These are phyloP conservation scores for Propsilocerus akamusi DNA, from an alignment of 1,140 invertebrate species.

Conservation along the genomic window DNA sequence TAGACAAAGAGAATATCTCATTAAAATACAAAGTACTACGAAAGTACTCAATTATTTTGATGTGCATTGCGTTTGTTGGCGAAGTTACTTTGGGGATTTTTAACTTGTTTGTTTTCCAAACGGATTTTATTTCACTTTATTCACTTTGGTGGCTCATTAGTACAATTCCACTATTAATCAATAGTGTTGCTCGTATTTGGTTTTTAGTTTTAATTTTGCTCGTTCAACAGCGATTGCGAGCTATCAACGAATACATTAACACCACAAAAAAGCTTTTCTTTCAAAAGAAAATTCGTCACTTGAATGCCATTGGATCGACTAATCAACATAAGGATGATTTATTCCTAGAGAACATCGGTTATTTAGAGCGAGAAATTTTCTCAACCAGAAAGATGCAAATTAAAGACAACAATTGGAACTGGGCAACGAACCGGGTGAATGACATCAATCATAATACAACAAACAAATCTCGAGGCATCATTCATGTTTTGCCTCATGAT, in stretches of 20 bases:
- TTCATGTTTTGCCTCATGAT: constrained; percentile 1
- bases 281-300: constrained; percentile 16
- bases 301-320: constrained; percentile 12
- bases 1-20: constrained; percentile 14
- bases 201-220: constrained; percentile 18
- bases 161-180: constrained; percentile 17
- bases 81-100: constrained; percentile 14
- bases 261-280: constrained; percentile 15
- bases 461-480: background rate
- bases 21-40: constrained; percentile 15
- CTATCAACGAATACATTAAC: constrained; percentile 17
- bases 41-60: constrained; percentile 14
- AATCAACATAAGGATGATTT: constrained; percentile 15
- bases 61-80: constrained; percentile 15
- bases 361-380: constrained; percentile 7
- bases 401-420: background rate
- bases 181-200: constrained; percentile 22
- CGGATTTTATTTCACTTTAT: background rate
- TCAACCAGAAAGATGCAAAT: background rate
- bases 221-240: constrained; percentile 17
- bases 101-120: background rate
- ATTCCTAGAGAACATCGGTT: constrained; percentile 10
- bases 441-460: background rate
- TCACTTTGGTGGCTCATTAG: constrained; percentile 16
- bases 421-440: background rate